These are phyloP conservation scores for Apodemus speciosus DNA, from an alignment of 2,113 vertebrate species.

Conservation along the genomic window DNA sequence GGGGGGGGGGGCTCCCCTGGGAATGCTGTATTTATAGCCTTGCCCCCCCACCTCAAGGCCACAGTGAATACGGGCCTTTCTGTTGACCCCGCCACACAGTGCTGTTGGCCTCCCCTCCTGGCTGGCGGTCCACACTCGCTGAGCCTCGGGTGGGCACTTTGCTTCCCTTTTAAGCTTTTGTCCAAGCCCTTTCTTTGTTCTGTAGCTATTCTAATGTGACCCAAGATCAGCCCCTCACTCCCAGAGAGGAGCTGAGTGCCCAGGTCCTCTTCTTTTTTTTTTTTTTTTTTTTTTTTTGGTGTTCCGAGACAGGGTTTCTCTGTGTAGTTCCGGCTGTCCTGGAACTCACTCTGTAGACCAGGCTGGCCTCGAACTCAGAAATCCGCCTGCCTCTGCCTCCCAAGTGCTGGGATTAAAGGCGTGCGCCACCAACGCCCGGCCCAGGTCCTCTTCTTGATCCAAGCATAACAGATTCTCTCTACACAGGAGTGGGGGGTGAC, in stretches of 20 bases:
- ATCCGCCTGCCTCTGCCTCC: too few relatives aligned
- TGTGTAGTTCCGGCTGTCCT: too few relatives aligned
- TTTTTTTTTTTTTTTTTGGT: too few relatives aligned
- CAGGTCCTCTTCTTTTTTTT: background rate
- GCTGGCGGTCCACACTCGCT: background rate
- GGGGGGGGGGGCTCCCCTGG: background rate
- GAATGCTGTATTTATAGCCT: conserved; percentile 22
- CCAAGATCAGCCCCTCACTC: background rate
- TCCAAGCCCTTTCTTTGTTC: background rate
- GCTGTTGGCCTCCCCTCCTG: background rate
- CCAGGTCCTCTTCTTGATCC: background rate
- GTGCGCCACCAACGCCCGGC: too few relatives aligned
- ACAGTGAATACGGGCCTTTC: background rate
- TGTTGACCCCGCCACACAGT: background rate
- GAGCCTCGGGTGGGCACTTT: background rate
- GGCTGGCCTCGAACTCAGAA: too few relatives aligned
- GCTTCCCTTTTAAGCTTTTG: background rate
- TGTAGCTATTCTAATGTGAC: background rate
- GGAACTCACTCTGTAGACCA: too few relatives aligned
- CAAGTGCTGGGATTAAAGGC: too few relatives aligned
- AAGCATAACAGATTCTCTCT: conserved; percentile 47
- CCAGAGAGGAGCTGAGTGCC: background rate
- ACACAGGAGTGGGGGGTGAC: conserved; percentile 96
- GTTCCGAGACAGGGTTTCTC: too few relatives aligned
- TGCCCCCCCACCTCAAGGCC: background rate